A percentile compares a stretch with the other conserved stretches of the same genome.
These are phyloP conservation scores for Macrostomum cliftonense DNA, from an alignment of 2,888 invertebrate species.

Conservation along the genomic window DNA sequence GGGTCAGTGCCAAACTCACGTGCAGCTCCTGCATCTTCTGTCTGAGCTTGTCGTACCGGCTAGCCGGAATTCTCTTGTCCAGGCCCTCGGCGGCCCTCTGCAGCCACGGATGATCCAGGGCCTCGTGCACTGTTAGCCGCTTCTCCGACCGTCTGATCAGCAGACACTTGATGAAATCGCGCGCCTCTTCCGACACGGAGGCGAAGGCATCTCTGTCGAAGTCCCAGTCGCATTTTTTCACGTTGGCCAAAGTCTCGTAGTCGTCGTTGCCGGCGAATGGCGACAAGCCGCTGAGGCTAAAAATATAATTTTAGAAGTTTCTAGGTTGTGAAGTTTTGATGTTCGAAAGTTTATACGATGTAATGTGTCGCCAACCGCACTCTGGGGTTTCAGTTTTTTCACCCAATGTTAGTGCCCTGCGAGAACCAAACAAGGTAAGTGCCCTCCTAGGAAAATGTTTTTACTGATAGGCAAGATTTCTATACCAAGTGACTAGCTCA, in stretches of 20 bases:
- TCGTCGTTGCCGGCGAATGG: constrained; percentile 98
- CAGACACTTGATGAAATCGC: constrained; percentile 84
- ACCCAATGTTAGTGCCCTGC: too few relatives aligned
- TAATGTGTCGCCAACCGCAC: too few relatives aligned
- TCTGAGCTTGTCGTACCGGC: constrained; percentile 65
- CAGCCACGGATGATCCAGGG: constrained; percentile 81
- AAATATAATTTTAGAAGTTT: constrained; percentile 10
- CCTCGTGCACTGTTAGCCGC: constrained; percentile 93
- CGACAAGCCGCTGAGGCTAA: constrained; percentile 77
- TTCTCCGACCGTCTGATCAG: constrained; percentile 66
- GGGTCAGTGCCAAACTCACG: constrained; percentile 26
- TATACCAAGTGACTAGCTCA: too few relatives aligned
- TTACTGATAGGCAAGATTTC: too few relatives aligned
- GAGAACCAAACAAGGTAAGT: too few relatives aligned
- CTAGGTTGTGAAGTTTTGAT: neutral
- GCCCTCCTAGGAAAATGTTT: too few relatives aligned
- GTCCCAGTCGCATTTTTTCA: constrained; percentile 95
- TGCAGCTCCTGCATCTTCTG: constrained; percentile 58
- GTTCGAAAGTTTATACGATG: neutral
- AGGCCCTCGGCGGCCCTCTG: constrained; percentile 39
- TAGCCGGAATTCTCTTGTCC: constrained; percentile 50
- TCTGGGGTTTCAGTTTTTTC: too few relatives aligned
- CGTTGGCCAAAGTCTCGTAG: constrained; percentile 88
- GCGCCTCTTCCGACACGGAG: constrained; percentile 81
- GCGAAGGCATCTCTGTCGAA: constrained; percentile 88